Evolutionary conservation across 2,113 vertebrate genomes (phyloP).

Genomic region (Callipepla californica): DNA sequence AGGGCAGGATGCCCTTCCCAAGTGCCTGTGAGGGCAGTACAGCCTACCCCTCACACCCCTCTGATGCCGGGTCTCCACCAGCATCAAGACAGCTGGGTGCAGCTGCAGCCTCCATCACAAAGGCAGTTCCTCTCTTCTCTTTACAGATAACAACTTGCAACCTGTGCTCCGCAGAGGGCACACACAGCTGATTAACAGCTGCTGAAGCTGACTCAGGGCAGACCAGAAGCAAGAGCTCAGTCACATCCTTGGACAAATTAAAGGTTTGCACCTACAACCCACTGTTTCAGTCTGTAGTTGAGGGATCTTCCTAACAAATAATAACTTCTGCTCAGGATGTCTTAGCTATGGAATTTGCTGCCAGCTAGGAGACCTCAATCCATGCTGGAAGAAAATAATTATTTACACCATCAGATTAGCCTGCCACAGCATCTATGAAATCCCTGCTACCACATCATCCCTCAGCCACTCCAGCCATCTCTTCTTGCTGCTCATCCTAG

Average conservation of each 20-base stretch:
- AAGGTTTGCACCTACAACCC: neutral
- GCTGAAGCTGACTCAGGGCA: constrained; percentile 3
- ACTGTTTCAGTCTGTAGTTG: neutral
- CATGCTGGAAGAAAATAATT: constrained; percentile 1
- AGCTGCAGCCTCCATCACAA: neutral
- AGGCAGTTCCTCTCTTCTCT: neutral
- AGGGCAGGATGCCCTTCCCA: neutral
- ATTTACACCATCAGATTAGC: constrained; percentile 19
- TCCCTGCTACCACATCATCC: neutral
- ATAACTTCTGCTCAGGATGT: neutral
- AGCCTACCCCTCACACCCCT: neutral
- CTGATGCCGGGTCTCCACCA: neutral
- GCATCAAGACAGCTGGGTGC: neutral
- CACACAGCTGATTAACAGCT: neutral
- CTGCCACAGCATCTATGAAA: neutral
- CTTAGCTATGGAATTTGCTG: neutral
- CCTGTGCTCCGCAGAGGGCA: neutral
- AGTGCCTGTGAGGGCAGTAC: neutral
- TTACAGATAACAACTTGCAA: neutral
- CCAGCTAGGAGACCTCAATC: neutral
- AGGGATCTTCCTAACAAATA: neutral
- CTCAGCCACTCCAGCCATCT: neutral
- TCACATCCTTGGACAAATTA: neutral
- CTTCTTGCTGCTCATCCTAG: neutral
- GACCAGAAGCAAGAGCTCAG: neutral